These are phyloP conservation scores for Campoplex nolae DNA, from an alignment of 2,888 invertebrate species.

Conservation along the genomic window DNA sequence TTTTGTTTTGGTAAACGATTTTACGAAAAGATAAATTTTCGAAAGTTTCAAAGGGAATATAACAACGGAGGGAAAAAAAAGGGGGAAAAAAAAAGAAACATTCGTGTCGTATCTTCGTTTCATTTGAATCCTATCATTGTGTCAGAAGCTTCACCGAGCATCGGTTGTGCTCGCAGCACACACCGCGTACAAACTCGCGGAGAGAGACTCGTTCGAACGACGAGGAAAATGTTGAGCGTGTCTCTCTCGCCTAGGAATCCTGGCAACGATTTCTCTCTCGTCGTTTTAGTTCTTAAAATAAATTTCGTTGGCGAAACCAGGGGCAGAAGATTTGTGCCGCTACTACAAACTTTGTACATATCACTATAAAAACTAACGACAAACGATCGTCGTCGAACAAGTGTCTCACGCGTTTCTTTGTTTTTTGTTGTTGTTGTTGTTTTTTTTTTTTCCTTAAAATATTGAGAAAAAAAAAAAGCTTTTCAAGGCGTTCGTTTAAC, in stretches of 20 bases:
- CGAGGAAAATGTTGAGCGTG: slow-evolving; percentile 44
- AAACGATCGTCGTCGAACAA: slow-evolving; percentile 51
- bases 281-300: slow-evolving; percentile 70
- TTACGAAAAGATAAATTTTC: too few species aligned
- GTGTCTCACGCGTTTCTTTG: slow-evolving; percentile 31
- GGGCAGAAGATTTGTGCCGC: slow-evolving; percentile 54
- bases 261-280: slow-evolving; percentile 64
- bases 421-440: not conserved
- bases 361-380: slow-evolving; percentile 31
- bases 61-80: too few species aligned
- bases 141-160: not conserved
- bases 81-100: too few species aligned
- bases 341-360: slow-evolving; percentile 30
- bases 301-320: slow-evolving; percentile 69
- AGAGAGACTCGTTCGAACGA: slow-evolving; percentile 11
- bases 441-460: slow-evolving; percentile 20
- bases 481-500: slow-evolving; percentile 33
- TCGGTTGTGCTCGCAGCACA: slow-evolving; percentile 12
- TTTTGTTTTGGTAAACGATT: too few species aligned
- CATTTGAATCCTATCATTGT: slow-evolving; percentile 25
- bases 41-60: too few species aligned
- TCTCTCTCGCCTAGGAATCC: slow-evolving; percentile 61
- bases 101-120: too few species aligned
- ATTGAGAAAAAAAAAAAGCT: not conserved
- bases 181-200: slow-evolving; percentile 8